phyloP scores from a whole-genome alignment of 2,888 invertebrate genomes.

The Choreutis nemorana region DNA sequence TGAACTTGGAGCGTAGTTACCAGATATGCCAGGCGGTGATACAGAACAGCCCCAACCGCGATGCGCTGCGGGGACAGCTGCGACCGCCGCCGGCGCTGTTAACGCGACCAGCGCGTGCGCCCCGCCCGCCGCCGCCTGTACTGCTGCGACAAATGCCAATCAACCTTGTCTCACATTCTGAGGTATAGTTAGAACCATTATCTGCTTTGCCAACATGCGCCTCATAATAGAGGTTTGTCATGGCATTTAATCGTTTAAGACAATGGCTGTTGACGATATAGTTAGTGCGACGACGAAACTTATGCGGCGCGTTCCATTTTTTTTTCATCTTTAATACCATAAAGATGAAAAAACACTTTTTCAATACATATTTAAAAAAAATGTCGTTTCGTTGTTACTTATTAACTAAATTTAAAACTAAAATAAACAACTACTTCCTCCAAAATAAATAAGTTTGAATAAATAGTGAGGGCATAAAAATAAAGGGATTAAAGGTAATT shows the following conservation, averaged over 20 bases:
- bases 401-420: no score
- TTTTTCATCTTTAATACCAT: no score
- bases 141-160: slow-evolving; percentile 70
- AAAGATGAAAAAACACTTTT: neutral
- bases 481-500: no score
- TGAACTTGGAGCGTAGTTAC: slow-evolving; percentile 93
- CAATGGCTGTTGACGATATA: no score
- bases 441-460: slow-evolving; percentile 3
- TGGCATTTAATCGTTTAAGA: no score
- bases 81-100: slow-evolving; percentile 85
- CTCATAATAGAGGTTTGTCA: no score
- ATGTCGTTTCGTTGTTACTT: slow-evolving; percentile 3
- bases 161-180: slow-evolving; percentile 58
- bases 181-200: no score
- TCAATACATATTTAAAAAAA: neutral
- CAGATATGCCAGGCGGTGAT: slow-evolving; percentile 95
- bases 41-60: slow-evolving; percentile 91
- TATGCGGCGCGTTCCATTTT: no score
- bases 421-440: no score
- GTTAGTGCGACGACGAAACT: no score
- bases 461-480: no score
- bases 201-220: no score
- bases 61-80: slow-evolving; percentile 84
- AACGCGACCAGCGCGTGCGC: slow-evolving; percentile 44
- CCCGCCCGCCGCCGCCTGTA: slow-evolving; percentile 52